phyloP scores from a whole-genome alignment of 2,113 vertebrate genomes.

The Nycticebus coucang region DNA sequence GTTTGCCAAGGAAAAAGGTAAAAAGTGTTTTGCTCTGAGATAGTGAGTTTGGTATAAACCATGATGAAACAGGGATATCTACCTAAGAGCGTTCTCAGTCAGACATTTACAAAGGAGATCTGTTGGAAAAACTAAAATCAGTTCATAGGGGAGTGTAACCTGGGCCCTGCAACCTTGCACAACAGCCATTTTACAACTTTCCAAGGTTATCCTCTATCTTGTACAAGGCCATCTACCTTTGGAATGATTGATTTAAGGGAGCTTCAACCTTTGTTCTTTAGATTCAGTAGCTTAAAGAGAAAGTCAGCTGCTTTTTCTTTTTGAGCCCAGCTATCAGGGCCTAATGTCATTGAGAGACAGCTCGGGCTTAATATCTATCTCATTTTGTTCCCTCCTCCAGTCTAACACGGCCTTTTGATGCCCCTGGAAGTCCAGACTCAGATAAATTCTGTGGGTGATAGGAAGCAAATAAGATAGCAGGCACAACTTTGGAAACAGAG shows the following conservation, averaged over 20 bases:
- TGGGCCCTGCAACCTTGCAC: conserved; percentile 69
- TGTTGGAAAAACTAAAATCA: not conserved
- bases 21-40: conserved; percentile 17
- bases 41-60: not conserved
- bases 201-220: conserved; percentile 76
- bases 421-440: not conserved
- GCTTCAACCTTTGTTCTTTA: conserved; percentile 84
- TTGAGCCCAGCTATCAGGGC: not conserved
- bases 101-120: not conserved
- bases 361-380: not conserved
- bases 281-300: conserved; percentile 66
- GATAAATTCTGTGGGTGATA: conserved; percentile 40
- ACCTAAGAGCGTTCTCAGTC: not conserved
- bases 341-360: conserved; percentile 28
- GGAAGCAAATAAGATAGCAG: conserved; percentile 57
- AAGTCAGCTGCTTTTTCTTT: conserved; percentile 64
- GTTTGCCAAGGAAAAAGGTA: conserved; percentile 64
- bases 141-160: not conserved
- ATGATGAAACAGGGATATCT: not conserved
- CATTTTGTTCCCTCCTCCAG: not conserved
- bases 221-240: conserved; percentile 81
- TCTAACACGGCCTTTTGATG: conserved; percentile 26
- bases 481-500: conserved; percentile 1
- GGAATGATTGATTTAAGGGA: conserved; percentile 82
- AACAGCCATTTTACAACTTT: conserved; percentile 74